A percentile compares a stretch with the other conserved stretches of the same genome.
These are phyloP conservation scores for Arenicola marina DNA, from an alignment of 2,888 invertebrate genomes.

Conservation along the genomic window DNA sequence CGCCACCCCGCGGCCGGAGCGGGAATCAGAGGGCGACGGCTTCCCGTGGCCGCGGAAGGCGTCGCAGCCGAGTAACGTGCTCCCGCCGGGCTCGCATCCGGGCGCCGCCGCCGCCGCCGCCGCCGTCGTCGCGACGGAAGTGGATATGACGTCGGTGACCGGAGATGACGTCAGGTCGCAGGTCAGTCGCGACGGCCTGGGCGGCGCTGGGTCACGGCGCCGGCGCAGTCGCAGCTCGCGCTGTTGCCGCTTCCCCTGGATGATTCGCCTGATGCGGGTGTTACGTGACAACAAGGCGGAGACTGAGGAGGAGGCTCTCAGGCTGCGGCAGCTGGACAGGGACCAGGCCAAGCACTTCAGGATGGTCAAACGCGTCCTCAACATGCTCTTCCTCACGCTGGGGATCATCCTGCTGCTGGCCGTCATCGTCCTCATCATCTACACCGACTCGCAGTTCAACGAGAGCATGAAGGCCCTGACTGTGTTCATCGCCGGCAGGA, in stretches of 20 bases:
- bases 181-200: no score
- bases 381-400: neutral
- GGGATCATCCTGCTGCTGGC: neutral
- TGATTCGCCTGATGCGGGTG: neutral
- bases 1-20: no score
- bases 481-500: neutral
- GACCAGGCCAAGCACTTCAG: neutral
- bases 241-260: neutral
- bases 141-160: no score
- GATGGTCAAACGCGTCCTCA: neutral
- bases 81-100: no score
- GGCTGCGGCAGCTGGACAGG: neutral
- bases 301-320: neutral
- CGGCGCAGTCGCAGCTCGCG: neutral
- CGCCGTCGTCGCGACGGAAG: no score
- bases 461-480: slow-evolving; percentile 1
- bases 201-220: no score
- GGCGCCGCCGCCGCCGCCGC: no score
- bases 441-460: neutral
- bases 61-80: no score
- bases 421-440: neutral
- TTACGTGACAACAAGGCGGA: neutral
- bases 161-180: no score
- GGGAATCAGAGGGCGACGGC: slow-evolving; percentile 1
- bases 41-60: neutral